Base-by-base conservation (phyloP, 2,797 vertebrate species). In the Cyclopterus lumpus region DNA sequence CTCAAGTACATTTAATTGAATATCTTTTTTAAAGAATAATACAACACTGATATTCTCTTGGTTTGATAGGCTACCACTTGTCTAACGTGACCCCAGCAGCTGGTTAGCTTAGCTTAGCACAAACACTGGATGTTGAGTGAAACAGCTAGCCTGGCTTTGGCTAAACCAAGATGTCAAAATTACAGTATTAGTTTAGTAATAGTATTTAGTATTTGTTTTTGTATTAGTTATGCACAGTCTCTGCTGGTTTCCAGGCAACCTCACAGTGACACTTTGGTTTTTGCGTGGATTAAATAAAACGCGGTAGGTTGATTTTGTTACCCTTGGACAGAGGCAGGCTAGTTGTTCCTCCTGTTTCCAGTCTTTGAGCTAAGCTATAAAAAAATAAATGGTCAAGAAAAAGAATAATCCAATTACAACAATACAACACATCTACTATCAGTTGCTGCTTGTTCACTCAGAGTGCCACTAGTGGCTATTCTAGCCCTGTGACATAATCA, bases 401-500 rank as follows among this genome's bases (percentile, higher is more conserved):
- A 55, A 59, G 0, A 7, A 34, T 14, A 14, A 55, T 61, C 1
- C 0, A 8, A 34, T 40, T 36, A 22, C 20, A 49, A 18, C 26
- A 53, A 54, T 48, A 24, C 22, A 57, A 71, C 65, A 55, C n/a
- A 70, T 71, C 38, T 36, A 65, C 61, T 34, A 58, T 62, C 20
- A 53, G 16, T 28, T 66, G 44, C 15, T 58, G 32, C 6, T 3
- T 20, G 30, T 54, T 53, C 54, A 36, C 26, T 64, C 74, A 34
- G 49, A 26, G 9, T 75, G 51, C 58, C 34, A 53, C 12, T 24
- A 20, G 30, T 6, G 3, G 66, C 80, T 80, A 74, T 62, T 84
- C 54, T 40, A 65, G 67, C 64, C 85, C 30, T 18, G 22, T 48
- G 49, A 80, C 58, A 71, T 83, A 65, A 84, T 88, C 77, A 80